Evolutionary conservation across 2,888 invertebrate species (phyloP).

Genomic region (Taenaris catops): DNA sequence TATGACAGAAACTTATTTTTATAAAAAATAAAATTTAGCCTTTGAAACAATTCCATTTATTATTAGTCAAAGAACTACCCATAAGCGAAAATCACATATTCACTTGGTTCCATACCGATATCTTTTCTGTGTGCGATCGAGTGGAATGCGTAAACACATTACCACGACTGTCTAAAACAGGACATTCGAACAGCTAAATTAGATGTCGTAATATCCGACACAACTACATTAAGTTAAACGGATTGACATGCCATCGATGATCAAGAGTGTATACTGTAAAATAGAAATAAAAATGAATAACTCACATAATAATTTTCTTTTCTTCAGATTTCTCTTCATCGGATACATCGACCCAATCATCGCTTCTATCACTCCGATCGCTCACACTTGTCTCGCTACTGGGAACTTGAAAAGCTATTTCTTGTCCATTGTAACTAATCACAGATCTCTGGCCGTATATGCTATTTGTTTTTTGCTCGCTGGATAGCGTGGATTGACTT

Average conservation of each 20-base stretch:
- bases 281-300: constrained; percentile 26
- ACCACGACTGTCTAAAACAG: too few relatives aligned
- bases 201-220: too few relatives aligned
- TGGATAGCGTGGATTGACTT: constrained; percentile 76
- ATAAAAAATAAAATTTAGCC: too few relatives aligned
- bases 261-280: neutral
- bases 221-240: neutral
- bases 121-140: too few relatives aligned
- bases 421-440: constrained; percentile 68
- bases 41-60: too few relatives aligned
- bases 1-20: too few relatives aligned
- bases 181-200: too few relatives aligned
- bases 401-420: constrained; percentile 72
- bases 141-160: too few relatives aligned
- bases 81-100: too few relatives aligned
- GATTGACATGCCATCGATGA: neutral
- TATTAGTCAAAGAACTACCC: too few relatives aligned
- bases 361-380: constrained; percentile 81
- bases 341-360: constrained; percentile 84
- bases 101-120: too few relatives aligned
- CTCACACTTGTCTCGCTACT: constrained; percentile 80
- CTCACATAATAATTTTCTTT: constrained; percentile 80
- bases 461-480: constrained; percentile 82
- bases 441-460: constrained; percentile 78
- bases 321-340: constrained; percentile 76